Evolutionary conservation across 2,888 invertebrate genomes (phyloP).

Genomic region (Cantharis rustica): DNA sequence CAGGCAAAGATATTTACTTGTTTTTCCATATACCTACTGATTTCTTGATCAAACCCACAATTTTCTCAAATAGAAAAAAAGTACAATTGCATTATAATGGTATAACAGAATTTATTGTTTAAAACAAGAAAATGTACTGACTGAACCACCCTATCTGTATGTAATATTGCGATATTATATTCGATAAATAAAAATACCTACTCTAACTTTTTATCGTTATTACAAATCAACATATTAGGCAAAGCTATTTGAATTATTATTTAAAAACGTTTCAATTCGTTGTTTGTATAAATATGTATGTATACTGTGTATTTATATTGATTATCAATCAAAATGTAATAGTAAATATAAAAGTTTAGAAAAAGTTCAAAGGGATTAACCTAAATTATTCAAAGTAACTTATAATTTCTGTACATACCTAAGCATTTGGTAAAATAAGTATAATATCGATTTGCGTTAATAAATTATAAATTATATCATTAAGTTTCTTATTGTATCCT

Average conservation of each 20-base stretch:
- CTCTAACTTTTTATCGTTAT: background rate
- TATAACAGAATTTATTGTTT: background rate
- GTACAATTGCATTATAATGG: background rate
- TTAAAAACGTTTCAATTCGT: conserved; percentile 3
- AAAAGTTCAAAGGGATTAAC: conserved; percentile 2
- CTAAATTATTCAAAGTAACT: background rate
- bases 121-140: background rate
- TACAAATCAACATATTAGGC: background rate
- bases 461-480: background rate
- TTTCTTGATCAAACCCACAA: background rate
- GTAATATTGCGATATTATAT: background rate
- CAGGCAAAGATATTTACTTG: background rate
- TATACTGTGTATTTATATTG: background rate
- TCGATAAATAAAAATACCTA: background rate
- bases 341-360: background rate
- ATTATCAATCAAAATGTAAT: conserved; percentile 3
- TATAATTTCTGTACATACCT: background rate
- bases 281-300: background rate
- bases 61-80: background rate
- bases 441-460: conserved; percentile 1
- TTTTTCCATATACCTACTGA: background rate
- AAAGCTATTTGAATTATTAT: background rate
- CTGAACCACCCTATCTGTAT: background rate
- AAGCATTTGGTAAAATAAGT: conserved; percentile 1
- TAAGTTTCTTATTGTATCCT: background rate